A percentile compares a stretch with the other conserved stretches of the same genome.
Evolutionary conservation across 1,140 invertebrate genomes (phyloP).

Genomic region (Calosoma granatense): DNA sequence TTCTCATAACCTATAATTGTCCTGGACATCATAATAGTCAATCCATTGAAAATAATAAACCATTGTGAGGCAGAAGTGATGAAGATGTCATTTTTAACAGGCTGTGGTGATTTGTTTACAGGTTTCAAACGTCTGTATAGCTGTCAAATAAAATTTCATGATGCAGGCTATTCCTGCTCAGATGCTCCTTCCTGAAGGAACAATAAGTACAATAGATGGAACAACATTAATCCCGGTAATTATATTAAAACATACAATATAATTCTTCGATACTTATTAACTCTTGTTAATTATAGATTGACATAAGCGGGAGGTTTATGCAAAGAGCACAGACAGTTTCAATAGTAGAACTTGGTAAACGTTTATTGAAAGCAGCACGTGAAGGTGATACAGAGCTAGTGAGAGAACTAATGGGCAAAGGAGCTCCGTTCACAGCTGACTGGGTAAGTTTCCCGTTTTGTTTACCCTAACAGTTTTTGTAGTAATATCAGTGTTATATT

Average conservation of each 20-base stretch:
- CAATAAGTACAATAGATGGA: slow-evolving; percentile 26
- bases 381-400: slow-evolving; percentile 69
- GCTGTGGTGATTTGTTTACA: slow-evolving; percentile 23
- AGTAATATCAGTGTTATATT: not conserved
- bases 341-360: slow-evolving; percentile 63
- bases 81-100: too few relatives aligned
- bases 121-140: slow-evolving; percentile 10
- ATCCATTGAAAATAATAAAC: too few relatives aligned
- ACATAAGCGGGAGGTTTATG: slow-evolving; percentile 15
- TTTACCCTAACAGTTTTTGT: not conserved
- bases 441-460: slow-evolving; percentile 51
- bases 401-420: slow-evolving; percentile 68
- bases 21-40: too few relatives aligned
- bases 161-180: slow-evolving; percentile 9
- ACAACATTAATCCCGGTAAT: slow-evolving; percentile 23
- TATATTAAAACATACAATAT: too few relatives aligned
- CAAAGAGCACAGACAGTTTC: slow-evolving; percentile 14
- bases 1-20: slow-evolving; percentile 13
- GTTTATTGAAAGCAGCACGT: slow-evolving; percentile 65
- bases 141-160: not conserved
- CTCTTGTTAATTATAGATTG: slow-evolving; percentile 20
- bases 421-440: slow-evolving; percentile 85
- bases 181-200: slow-evolving; percentile 2
- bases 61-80: too few relatives aligned
- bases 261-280: too few relatives aligned